Evolutionary conservation across 1,140 invertebrate genomes (phyloP).

Genomic region (Leptonema lineaticorne): DNA sequence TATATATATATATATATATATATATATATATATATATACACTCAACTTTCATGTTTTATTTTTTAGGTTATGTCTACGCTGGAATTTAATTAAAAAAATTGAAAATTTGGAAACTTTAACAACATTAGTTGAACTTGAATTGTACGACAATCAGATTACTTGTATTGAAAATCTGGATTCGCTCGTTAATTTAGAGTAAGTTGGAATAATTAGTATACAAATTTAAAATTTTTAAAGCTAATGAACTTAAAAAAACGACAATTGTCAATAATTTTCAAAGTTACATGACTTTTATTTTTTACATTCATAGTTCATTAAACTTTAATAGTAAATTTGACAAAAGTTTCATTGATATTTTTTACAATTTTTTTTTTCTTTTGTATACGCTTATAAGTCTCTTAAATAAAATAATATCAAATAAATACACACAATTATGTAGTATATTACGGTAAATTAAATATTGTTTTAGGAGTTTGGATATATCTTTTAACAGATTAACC

Average conservation of each 20-base stretch:
- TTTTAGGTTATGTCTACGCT: constrained; percentile 74
- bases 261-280: too few species aligned
- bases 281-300: too few species aligned
- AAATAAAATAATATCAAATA: too few species aligned
- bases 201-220: constrained; percentile 43
- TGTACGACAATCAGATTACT: constrained; percentile 96
- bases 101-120: constrained; percentile 77
- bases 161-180: constrained; percentile 85
- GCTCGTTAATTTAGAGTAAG: constrained; percentile 89
- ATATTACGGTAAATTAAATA: too few species aligned
- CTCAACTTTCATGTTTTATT: too few species aligned
- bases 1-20: too few species aligned
- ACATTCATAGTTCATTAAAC: neutral
- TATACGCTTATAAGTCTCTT: too few species aligned
- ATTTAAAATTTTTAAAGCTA: too few species aligned
- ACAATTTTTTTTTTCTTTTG: too few species aligned
- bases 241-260: too few species aligned
- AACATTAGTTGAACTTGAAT: constrained; percentile 82
- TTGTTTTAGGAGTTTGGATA: constrained; percentile 77
- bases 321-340: neutral
- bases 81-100: constrained; percentile 95
- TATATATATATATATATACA: too few species aligned
- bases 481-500: constrained; percentile 96
- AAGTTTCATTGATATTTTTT: neutral
- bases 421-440: too few species aligned